phyloP scores from a whole-genome alignment of 92 coral and sea anemone species.

The Umimayanthus chanpuru region DNA sequence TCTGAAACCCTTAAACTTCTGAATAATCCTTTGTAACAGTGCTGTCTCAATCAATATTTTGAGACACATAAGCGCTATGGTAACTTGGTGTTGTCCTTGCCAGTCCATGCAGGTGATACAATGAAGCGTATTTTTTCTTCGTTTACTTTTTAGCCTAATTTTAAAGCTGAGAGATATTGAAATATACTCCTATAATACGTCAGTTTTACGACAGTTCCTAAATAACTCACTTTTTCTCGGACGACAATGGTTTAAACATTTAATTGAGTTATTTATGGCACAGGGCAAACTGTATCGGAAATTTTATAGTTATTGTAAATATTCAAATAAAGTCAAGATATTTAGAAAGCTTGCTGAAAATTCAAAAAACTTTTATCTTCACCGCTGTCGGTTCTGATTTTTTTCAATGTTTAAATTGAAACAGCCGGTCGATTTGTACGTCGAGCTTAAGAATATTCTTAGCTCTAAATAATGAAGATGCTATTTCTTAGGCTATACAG shows the following conservation, averaged over 20 bases:
- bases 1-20: not conserved
- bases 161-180: not conserved
- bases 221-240: not conserved
- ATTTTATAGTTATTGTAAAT: not conserved
- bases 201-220: not conserved
- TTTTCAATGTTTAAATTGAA: no score
- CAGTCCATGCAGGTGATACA: not conserved
- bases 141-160: constrained; percentile 7
- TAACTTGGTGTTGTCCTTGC: not conserved
- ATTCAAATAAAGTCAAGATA: not conserved
- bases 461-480: not conserved
- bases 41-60: not conserved
- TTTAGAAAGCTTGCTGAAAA: not conserved
- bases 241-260: not conserved
- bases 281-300: constrained; percentile 9
- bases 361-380: not conserved
- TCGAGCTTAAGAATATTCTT: no score
- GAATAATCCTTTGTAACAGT: not conserved
- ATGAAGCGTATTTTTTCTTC: not conserved
- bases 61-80: not conserved
- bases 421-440: not conserved
- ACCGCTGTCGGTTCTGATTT: not conserved
- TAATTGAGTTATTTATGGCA: not conserved
- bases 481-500: no score
- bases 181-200: not conserved